phyloP scores from a whole-genome alignment of 2,888 invertebrate species.

The Dryomyza anilis region DNA sequence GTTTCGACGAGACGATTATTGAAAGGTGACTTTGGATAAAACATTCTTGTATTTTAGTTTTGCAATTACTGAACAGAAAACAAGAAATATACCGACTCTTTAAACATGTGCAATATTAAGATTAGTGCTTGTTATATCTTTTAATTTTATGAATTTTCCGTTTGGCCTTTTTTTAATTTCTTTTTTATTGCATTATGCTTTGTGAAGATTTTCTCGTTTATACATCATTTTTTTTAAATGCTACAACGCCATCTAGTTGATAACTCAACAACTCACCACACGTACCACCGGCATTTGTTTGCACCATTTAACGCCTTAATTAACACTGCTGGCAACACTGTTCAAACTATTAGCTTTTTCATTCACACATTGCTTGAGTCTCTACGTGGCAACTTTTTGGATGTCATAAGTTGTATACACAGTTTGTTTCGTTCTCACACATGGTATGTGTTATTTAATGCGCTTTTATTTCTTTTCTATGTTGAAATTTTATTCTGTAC shows the following conservation, averaged over 20 bases:
- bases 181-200: too few species aligned
- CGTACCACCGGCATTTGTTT: too few species aligned
- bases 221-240: too few species aligned
- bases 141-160: background rate
- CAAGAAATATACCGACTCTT: background rate
- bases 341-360: conserved; percentile 5
- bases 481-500: conserved; percentile 51
- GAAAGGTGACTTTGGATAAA: conserved; percentile 59
- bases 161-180: background rate
- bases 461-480: conserved; percentile 19
- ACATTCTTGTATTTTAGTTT: conserved; percentile 50
- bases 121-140: background rate
- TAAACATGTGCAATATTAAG: background rate
- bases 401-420: conserved; percentile 40
- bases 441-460: conserved; percentile 6
- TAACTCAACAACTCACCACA: too few species aligned
- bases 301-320: background rate
- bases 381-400: conserved; percentile 54
- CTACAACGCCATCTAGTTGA: too few species aligned
- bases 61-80: background rate
- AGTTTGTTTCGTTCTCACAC: conserved; percentile 32
- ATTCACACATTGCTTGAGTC: conserved; percentile 27
- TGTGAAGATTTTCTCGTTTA: too few species aligned
- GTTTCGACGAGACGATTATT: conserved; percentile 52
- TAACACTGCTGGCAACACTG: background rate